phyloP scores from a whole-genome alignment of 2,888 invertebrate species.

The Xanthia togata region DNA sequence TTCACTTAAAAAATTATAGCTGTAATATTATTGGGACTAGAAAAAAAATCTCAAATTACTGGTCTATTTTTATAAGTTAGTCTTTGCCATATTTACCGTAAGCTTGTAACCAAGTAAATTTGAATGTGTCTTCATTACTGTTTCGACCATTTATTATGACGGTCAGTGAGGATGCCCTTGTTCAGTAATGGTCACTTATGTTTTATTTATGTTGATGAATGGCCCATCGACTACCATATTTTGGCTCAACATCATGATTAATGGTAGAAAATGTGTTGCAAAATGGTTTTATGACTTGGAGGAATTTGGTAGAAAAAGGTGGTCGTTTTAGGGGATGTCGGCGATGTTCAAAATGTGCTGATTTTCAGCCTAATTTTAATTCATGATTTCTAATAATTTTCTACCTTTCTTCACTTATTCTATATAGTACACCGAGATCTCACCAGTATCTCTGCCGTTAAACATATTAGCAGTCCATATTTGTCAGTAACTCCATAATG shows the following conservation, averaged over 20 bases:
- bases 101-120: neutral
- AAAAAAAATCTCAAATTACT: neutral
- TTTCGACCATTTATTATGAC: constrained; percentile 6
- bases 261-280: neutral
- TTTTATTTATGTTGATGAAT: constrained; percentile 47
- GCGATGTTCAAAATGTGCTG: neutral
- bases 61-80: neutral
- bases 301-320: neutral
- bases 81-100: neutral
- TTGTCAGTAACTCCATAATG: constrained; percentile 47
- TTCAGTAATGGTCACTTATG: constrained; percentile 36
- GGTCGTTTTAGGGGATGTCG: neutral
- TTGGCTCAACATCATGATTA: neutral
- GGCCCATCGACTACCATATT: constrained; percentile 1
- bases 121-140: constrained; percentile 26
- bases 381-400: too few relatives aligned
- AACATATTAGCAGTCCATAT: constrained; percentile 14
- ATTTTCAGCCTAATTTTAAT: neutral
- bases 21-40: too few relatives aligned
- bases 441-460: constrained; percentile 1
- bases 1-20: too few relatives aligned
- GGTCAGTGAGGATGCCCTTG: constrained; percentile 10
- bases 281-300: neutral
- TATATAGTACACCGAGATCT: neutral
- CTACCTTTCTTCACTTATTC: neutral